Evolutionary conservation across 1,140 invertebrate genomes (phyloP).

Genomic region (Anoplophora glabripennis): DNA sequence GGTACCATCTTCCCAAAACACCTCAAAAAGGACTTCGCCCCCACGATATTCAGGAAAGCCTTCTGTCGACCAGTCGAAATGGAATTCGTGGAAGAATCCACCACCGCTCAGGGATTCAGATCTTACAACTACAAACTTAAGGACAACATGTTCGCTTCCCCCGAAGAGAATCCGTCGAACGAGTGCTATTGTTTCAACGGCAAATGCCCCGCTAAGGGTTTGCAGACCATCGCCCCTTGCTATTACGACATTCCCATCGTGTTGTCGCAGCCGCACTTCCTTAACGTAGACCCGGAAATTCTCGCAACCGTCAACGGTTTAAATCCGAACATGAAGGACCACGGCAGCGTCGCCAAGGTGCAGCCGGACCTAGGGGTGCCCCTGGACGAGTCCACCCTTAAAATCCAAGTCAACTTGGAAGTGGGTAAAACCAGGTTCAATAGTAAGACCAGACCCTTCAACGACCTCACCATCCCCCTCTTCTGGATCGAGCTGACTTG

Average conservation of each 20-base stretch:
- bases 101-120: constrained; percentile 46
- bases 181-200: constrained; percentile 59
- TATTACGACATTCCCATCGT: constrained; percentile 71
- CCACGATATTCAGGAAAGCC: constrained; percentile 63
- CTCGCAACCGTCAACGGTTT: constrained; percentile 65
- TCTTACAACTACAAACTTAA: constrained; percentile 52
- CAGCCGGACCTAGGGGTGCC: constrained; percentile 56
- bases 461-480: constrained; percentile 61
- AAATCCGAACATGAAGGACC: constrained; percentile 56
- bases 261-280: constrained; percentile 78
- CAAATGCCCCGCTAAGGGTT: constrained; percentile 58
- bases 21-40: constrained; percentile 52
- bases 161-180: constrained; percentile 58
- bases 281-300: constrained; percentile 63
- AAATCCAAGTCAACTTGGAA: constrained; percentile 67
- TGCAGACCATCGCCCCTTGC: constrained; percentile 66
- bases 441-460: constrained; percentile 54
- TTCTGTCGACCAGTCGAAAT: constrained; percentile 66
- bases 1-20: constrained; percentile 59
- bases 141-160: constrained; percentile 56
- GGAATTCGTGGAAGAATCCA: constrained; percentile 48
- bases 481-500: constrained; percentile 62
- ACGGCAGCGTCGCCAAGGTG: constrained; percentile 51
- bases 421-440: constrained; percentile 58
- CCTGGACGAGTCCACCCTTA: constrained; percentile 54